phyloP scores from a whole-genome alignment of 2,113 vertebrate genomes.

The Larimichthys crocea region DNA sequence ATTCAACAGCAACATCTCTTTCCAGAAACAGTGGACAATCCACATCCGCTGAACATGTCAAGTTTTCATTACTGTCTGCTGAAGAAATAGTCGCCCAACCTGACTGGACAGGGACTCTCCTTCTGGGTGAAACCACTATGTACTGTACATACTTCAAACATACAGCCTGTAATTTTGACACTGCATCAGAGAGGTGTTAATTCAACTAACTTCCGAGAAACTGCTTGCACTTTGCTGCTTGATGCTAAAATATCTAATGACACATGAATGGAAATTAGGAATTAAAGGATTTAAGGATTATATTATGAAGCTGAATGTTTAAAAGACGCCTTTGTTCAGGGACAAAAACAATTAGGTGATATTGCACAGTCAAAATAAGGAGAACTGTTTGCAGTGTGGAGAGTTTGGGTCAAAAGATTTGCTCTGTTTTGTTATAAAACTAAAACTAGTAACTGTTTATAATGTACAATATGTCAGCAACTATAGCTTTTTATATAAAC shows the following conservation, averaged over 20 bases:
- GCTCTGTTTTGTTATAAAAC: not conserved
- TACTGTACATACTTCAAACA: not conserved
- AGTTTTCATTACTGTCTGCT: not conserved
- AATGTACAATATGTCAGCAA: no score
- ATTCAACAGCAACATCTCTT: not conserved
- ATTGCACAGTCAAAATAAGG: not conserved
- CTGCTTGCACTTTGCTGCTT: slow-evolving; percentile 4
- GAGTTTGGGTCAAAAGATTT: not conserved
- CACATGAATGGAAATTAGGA: slow-evolving; percentile 18
- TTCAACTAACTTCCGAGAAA: not conserved
- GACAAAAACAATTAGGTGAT: not conserved
- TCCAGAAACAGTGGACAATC: not conserved
- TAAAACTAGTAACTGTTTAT: no score
- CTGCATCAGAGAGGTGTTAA: not conserved
- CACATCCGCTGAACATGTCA: not conserved
- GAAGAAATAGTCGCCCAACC: not conserved
- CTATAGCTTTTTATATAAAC: no score
- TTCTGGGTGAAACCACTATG: not conserved
- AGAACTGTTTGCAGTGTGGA: not conserved
- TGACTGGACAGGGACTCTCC: not conserved
- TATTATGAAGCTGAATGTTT: slow-evolving; percentile 1
- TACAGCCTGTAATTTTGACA: not conserved
- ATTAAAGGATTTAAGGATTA: slow-evolving; percentile 57
- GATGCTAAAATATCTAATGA: slow-evolving; percentile 10
- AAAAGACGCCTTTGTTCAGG: slow-evolving; percentile 36